Percentiles rank a stretch among this genome's conserved stretches.
Evolutionary conservation across 2,797 vertebrate species (phyloP).

Genomic region (Xerus rutilus): DNA sequence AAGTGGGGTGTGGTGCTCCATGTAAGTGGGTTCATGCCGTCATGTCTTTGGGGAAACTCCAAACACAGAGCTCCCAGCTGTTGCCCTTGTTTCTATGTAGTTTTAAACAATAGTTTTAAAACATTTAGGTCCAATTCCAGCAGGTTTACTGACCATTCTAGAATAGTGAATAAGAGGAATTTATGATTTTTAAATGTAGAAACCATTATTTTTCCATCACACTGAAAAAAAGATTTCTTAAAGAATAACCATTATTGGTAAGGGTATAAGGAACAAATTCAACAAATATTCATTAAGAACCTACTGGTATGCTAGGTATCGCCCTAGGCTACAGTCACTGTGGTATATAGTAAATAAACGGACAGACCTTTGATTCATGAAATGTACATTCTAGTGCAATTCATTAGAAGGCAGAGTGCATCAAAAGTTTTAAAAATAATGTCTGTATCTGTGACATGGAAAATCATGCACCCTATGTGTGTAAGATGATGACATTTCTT

Average conservation of each 20-base stretch:
- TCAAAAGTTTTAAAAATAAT: neutral
- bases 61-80: neutral
- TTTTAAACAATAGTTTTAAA: constrained; percentile 38
- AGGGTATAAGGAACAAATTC: neutral
- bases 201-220: neutral
- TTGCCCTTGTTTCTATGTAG: neutral
- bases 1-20: neutral
- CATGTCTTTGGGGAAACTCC: neutral
- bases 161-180: neutral
- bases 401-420: neutral
- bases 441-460: neutral
- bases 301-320: neutral
- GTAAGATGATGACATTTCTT: neutral
- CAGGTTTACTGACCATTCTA: neutral
- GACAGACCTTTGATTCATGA: neutral
- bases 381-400: neutral
- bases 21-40: neutral
- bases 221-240: neutral
- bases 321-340: neutral
- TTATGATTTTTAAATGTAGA: neutral
- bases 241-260: neutral
- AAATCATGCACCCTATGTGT: neutral
- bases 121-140: neutral
- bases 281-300: neutral
- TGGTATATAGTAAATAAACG: neutral